Evolutionary conservation across 2,797 vertebrate genomes (phyloP), one percentile per base, ranked within the genome.

Genomic region (Rhynchotus rufescens): DNA sequence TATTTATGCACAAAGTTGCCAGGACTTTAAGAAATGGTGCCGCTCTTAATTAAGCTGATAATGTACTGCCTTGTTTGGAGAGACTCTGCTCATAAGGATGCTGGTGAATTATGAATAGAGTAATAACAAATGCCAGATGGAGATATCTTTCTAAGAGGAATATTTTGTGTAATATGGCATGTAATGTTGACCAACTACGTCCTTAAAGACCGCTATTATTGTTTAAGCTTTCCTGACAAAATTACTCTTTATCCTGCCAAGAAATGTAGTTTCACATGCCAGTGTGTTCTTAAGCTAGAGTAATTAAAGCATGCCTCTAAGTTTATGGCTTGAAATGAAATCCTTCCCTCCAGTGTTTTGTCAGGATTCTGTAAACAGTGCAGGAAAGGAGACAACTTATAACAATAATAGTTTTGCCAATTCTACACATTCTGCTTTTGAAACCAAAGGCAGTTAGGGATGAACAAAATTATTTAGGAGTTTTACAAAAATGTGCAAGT

Each of bases 211-310:
- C 85, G 82, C 89, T 91, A 93, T 93, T 97, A 90, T 95, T 96
- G 86, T 91, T 93, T 89, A 92, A 94, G 74, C 84, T 95, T 95
- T 95, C 60, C 74, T 96, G 84, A 95, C 89, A 96, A 95, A 92
- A 91, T 80, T 88, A 44, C 42, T 87, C 77, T 90, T 93, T 75
- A 89, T 95, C 80, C 54, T 95, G 86, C 90, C 93, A 94, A 96
- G 84, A 96, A 92, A 89, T 79, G 74, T 91, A 83, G 83, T 92
- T 93, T 52, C 64, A 72, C 74, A 75, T 81, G 85, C 92, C 90
- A 93, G 51, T 74, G 84, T 2, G 5, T 95, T 83, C 95, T 94
- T 86, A 84, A 92, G 80, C 22, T 26, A 91, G 74, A 86, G 61
- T 93, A 84, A 89, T 94, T 82, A 95, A 95, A 96, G 60, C 54